Conservation (phyloP, 2,113 vertebrate species). For the Lutjanus erythropterus region DNA sequence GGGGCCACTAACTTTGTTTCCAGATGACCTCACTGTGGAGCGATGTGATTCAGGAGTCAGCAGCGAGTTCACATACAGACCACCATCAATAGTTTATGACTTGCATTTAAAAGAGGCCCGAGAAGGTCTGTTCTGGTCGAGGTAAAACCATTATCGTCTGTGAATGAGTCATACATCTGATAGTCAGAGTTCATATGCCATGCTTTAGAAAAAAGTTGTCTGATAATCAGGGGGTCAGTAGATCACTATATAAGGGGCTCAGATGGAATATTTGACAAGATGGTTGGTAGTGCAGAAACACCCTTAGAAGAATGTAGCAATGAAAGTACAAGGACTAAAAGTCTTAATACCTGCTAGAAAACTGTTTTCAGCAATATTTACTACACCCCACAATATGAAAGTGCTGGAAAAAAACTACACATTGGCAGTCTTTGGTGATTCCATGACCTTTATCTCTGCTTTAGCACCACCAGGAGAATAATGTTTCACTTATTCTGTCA, state of each 20-base stretch:
- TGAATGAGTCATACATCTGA: constrained; percentile 29
- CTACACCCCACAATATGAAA: background rate
- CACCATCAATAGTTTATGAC: constrained; percentile 63
- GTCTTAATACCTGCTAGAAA: background rate
- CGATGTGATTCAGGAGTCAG: constrained; percentile 54
- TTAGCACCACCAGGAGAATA: background rate
- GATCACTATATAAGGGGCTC: background rate
- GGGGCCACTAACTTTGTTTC: constrained; percentile 50
- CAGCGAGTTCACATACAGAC: constrained; percentile 52
- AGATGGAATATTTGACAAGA: constrained; percentile 24
- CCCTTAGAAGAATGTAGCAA: background rate
- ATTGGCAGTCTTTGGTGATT: background rate
- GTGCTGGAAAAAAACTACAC: background rate
- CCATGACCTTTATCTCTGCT: background rate
- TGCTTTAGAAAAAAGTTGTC: constrained; percentile 9
- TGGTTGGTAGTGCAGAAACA: background rate
- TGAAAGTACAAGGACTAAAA: background rate
- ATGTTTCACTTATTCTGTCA: background rate
- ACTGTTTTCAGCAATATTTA: background rate
- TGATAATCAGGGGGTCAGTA: background rate
- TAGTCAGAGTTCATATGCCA: constrained; percentile 6
- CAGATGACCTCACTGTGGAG: constrained; percentile 62
- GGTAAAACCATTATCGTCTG: constrained; percentile 26
- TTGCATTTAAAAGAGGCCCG: constrained; percentile 24
- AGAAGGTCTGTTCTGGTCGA: constrained; percentile 24